Base-by-base conservation (phyloP, 2,888 invertebrate species). In the Stramonita haemastoma region DNA sequence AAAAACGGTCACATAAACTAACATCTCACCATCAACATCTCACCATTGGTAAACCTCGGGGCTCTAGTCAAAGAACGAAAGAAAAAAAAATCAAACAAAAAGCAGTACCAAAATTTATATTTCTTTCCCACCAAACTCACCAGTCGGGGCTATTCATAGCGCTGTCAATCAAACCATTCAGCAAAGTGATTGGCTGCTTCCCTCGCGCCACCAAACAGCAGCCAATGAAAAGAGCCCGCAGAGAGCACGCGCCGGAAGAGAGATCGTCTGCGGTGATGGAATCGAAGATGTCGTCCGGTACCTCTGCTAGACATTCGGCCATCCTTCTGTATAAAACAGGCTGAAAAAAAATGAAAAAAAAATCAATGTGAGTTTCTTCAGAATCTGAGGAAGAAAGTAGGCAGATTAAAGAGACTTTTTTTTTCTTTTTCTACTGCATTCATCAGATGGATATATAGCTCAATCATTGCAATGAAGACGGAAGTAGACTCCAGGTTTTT, bases 151-250 rank as follows among this genome's bases (percentile, higher is more conserved):
- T 90, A 81, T 93, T 94, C 60, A 94, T 91, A 46, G 92, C 91
- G 79, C 93, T 93, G 92, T 95, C 95, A 17, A 95, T 93, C 91
- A 93, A 94, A 57, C 93, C 92, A 90, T 95, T 95, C 11, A 95
- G 92, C 57, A 95, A 90, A 32, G 94, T 91, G 5, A 95, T 91
- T 6, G 95, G 95, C 90, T 95, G 95, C 60, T 90, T 91, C 36
- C 95, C 95, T 36, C 92, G 90, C 11, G 93, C 94, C 77, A 95
- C 95, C 36, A 95, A 92, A 89, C 93, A 93, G 89, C 95, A 94
- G 77, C 95, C 91, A 2, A 94, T 91, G 90, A 93, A 93, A 19
- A 73, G 73, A 15, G 93, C 94, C 84, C 93, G 92, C 56, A 93
- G 70, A 60, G 92, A 91, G 34, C 91, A 87, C n/a, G 91, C 87